phyloP scores from a whole-genome alignment of 2,888 invertebrate species.

The Leucophora obtusa region DNA sequence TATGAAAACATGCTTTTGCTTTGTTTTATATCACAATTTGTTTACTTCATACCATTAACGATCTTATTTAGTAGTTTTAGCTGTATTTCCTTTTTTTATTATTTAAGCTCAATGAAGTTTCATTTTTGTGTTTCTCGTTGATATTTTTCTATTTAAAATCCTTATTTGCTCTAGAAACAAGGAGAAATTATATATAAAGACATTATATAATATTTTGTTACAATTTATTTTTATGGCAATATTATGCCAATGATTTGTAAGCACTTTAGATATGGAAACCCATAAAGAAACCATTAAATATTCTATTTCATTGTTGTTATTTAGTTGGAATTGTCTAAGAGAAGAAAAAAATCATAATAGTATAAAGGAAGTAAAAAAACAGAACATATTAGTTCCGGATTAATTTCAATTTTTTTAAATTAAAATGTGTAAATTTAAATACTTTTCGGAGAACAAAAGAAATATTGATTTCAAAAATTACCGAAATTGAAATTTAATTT shows the following conservation, averaged over 20 bases:
- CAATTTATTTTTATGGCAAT: slow-evolving; percentile 77
- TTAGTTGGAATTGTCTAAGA: not conserved
- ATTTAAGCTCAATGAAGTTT: slow-evolving; percentile 51
- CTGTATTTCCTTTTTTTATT: slow-evolving; percentile 31
- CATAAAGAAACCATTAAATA: slow-evolving; percentile 55
- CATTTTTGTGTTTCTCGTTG: slow-evolving; percentile 32
- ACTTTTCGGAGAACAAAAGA: too few relatives aligned
- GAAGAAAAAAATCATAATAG: not conserved
- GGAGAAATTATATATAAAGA: slow-evolving; percentile 9
- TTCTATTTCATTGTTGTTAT: slow-evolving; percentile 29
- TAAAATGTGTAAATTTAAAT: not conserved
- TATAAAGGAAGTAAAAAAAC: not conserved
- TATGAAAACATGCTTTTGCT: slow-evolving; percentile 18
- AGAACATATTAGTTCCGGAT: not conserved
- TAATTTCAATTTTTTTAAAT: not conserved
- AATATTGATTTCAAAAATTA: too few relatives aligned
- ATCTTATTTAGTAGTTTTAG: slow-evolving; percentile 50
- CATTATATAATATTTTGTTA: slow-evolving; percentile 65
- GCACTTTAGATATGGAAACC: slow-evolving; percentile 60
- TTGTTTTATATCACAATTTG: slow-evolving; percentile 45
- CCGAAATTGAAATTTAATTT: too few relatives aligned
- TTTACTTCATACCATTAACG: slow-evolving; percentile 51
- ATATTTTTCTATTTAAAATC: not conserved
- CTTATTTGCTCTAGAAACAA: slow-evolving; percentile 14
- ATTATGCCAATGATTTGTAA: slow-evolving; percentile 76